Percentiles rank a stretch among this genome's conserved stretches.
Conservation (phyloP, 2,888 invertebrate species). For the Sphaerophoria rueppellii region DNA sequence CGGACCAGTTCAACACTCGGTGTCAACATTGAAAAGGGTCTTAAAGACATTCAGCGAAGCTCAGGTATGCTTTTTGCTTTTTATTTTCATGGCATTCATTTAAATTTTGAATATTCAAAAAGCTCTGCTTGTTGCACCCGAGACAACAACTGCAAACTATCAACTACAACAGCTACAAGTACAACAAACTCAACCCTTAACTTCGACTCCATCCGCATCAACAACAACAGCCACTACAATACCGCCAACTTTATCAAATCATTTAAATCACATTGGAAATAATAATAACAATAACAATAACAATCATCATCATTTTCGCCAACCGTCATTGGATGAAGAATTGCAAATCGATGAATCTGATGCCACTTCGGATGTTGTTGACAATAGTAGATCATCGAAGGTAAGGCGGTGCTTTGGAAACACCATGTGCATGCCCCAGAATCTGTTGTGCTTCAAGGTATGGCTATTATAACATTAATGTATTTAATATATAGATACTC, state of each 20-base stretch:
- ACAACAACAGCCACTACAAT: slow-evolving; percentile 17
- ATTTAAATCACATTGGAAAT: slow-evolving; percentile 48
- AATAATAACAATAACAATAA: too few species aligned
- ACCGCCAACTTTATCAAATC: slow-evolving; percentile 41
- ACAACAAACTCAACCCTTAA: slow-evolving; percentile 70
- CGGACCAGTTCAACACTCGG: slow-evolving; percentile 80
- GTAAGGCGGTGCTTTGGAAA: slow-evolving; percentile 87
- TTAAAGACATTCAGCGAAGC: slow-evolving; percentile 82
- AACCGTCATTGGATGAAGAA: slow-evolving; percentile 60
- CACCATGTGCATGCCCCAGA: slow-evolving; percentile 92
- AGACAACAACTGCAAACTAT: slow-evolving; percentile 69
- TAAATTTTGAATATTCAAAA: slow-evolving; percentile 58
- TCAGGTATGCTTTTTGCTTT: slow-evolving; percentile 76
- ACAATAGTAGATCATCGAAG: slow-evolving; percentile 82
- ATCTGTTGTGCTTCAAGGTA: slow-evolving; percentile 94
- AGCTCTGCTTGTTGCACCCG: slow-evolving; percentile 75
- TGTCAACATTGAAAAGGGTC: slow-evolving; percentile 81
- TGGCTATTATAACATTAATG: slow-evolving; percentile 83
- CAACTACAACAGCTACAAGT: slow-evolving; percentile 42
- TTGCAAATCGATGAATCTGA: slow-evolving; percentile 65
- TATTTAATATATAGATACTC: slow-evolving; percentile 80
- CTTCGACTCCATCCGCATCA: slow-evolving; percentile 52
- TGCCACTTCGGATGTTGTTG: slow-evolving; percentile 74
- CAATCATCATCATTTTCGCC: slow-evolving; percentile 58
- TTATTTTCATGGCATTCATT: background rate